Percentiles rank a stretch among this genome's conserved stretches.
Conservation (phyloP, 2,888 invertebrate species). For the Hedychridium roseum region DNA sequence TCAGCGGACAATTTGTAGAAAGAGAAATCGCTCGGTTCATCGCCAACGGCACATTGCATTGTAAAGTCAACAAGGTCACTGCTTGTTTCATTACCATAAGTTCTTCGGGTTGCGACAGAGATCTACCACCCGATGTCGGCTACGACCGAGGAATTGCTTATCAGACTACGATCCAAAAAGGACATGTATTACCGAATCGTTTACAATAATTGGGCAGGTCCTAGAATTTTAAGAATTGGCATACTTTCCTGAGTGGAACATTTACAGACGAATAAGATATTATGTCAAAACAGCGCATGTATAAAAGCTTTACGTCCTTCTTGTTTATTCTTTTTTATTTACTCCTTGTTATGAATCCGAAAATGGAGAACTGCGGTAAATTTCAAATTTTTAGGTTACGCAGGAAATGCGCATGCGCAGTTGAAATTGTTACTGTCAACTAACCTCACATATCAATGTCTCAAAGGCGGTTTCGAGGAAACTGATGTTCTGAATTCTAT, state of each 20-base stretch:
- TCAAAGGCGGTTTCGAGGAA: neutral
- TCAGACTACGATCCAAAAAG: slow-evolving; percentile 75
- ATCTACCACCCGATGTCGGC: slow-evolving; percentile 40
- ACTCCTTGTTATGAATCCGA: too few relatives aligned
- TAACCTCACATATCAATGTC: too few relatives aligned
- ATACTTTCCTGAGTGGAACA: neutral
- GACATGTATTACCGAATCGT: slow-evolving; percentile 76
- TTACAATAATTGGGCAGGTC: slow-evolving; percentile 77
- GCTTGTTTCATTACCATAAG: slow-evolving; percentile 73
- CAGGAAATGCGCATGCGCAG: too few relatives aligned
- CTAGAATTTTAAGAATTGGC: slow-evolving; percentile 69
- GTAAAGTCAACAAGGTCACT: slow-evolving; percentile 76
- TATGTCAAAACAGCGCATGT: too few relatives aligned
- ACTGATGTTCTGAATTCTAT: too few relatives aligned
- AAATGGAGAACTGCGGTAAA: too few relatives aligned
- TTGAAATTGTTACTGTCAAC: too few relatives aligned
- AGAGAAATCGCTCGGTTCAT: slow-evolving; percentile 68
- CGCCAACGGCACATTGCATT: slow-evolving; percentile 73
- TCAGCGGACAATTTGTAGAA: slow-evolving; percentile 74
- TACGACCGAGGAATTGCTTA: slow-evolving; percentile 62
- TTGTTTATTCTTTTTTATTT: neutral
- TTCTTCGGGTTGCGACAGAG: slow-evolving; percentile 43
- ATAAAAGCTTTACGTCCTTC: too few relatives aligned
- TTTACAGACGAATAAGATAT: neutral
- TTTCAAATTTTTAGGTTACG: too few relatives aligned